phyloP scores from a whole-genome alignment of 30 jellyfish, hydroid and myxozoan genomes.

The Nemopilema nomurai region DNA sequence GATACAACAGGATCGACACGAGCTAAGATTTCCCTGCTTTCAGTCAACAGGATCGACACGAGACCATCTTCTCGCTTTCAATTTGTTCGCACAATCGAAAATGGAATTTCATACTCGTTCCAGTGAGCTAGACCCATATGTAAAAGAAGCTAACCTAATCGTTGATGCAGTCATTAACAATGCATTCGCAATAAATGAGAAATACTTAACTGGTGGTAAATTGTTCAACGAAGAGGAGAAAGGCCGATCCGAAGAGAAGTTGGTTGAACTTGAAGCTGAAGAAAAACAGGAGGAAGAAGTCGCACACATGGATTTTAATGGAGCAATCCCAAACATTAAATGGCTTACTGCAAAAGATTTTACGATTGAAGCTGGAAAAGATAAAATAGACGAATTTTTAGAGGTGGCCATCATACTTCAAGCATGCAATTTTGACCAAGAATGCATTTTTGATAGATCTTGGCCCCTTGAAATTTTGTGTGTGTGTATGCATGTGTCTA shows the following conservation, averaged over 20 bases:
- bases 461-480: too few relatives aligned
- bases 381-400: slow-evolving; percentile 56
- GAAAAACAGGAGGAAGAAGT: background rate
- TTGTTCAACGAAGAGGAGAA: background rate
- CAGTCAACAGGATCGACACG: too few relatives aligned
- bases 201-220: background rate
- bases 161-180: slow-evolving; percentile 10
- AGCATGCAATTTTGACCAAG: background rate
- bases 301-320: background rate
- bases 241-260: too few relatives aligned
- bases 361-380: slow-evolving; percentile 50
- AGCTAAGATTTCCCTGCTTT: too few relatives aligned
- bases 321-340: slow-evolving; percentile 7
- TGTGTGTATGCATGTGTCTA: too few relatives aligned
- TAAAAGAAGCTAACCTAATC: slow-evolving; percentile 9
- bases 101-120: background rate
- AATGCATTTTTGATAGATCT: too few relatives aligned
- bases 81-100: background rate
- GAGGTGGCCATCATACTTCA: slow-evolving; percentile 10
- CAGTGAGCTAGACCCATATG: slow-evolving; percentile 1
- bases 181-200: slow-evolving; percentile 15
- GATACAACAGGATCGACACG: too few relatives aligned
- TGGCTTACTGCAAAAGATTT: slow-evolving; percentile 62
- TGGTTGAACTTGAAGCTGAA: background rate
- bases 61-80: background rate